Base-by-base conservation (phyloP, 1,140 invertebrate genomes). In the Hyles euphorbiae region DNA sequence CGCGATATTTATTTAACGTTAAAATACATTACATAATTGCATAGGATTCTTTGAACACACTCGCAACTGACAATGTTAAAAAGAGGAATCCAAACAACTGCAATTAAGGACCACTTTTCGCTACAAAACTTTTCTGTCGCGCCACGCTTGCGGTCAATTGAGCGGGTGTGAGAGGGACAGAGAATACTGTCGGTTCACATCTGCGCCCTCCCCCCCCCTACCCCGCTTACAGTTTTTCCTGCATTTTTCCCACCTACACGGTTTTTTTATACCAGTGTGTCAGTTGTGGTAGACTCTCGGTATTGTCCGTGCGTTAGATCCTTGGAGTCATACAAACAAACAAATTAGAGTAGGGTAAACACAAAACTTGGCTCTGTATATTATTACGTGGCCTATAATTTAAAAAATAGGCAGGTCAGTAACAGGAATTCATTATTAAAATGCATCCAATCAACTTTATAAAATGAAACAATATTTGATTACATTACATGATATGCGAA, bases 191-290 rank as follows among this genome's bases (percentile, higher is more conserved):
- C 67, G 53, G 56, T 58, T 58, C 63, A 46, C 67, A 69, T 65
- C 67, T 69, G 67, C 58, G 60, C 60, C 57, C 63, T 2, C 22
- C 22, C 62, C 2, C 67, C 63, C 63, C 57, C 63, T n/a, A n/a
- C n/a, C 62, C 36, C 67, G 63, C 63, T 69, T 69, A 68, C 62
- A 65, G 67, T 69, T 68, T 68, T 68, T 69, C 66, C 67, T 69
- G 67, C 58, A 65, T 65, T 65, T 68, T 69, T 63, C 67, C 67
- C 62, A 65, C 67, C 63, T 65, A 65, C 57, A 59, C 33, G 45
- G 53, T 34, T 58, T 60, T 59, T 66, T 65, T 68, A 51, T 63
- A 48, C 40, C 60, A 54, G 58, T 65, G 49, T 62, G 65, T 58
- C 46, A 56, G 61, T 44, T 63, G 44, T 43, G 9, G 9, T 36